These are phyloP conservation scores for Mixornis gularis DNA, from an alignment of 2,113 vertebrate species.

Conservation along the genomic window DNA sequence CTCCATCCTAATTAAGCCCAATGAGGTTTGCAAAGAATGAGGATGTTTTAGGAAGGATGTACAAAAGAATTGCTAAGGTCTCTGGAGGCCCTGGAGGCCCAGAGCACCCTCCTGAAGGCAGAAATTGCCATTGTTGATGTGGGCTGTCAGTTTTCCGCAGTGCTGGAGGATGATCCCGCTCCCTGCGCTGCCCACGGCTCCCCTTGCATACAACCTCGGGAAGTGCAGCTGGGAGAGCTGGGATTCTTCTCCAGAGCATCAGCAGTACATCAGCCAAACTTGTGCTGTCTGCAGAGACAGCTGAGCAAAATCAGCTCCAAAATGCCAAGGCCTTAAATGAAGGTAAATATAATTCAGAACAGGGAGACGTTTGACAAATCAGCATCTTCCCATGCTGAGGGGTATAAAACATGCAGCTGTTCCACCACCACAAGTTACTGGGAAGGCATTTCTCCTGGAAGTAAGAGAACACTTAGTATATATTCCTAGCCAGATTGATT, in stretches of 20 bases:
- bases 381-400: neutral
- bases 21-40: neutral
- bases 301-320: neutral
- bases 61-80: neutral
- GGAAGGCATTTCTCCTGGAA: conserved; percentile 18
- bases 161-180: neutral
- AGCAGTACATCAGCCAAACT: neutral
- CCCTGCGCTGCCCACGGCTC: fast-evolving
- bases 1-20: neutral
- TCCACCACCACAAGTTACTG: conserved; percentile 1
- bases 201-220: fast-evolving
- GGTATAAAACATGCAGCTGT: conserved; percentile 15
- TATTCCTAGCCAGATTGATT: conserved; percentile 37
- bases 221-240: fast-evolving
- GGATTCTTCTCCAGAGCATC: neutral
- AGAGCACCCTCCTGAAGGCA: neutral
- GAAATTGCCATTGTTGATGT: neutral
- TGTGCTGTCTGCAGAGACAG: neutral
- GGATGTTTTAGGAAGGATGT: neutral
- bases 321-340: neutral
- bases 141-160: neutral
- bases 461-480: conserved; percentile 1
- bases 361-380: neutral
- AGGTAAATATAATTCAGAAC: neutral
- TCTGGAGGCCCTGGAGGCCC: neutral